These are phyloP conservation scores for Crossocerus cetratus DNA, from an alignment of 2,888 invertebrate genomes.

Conservation along the genomic window DNA sequence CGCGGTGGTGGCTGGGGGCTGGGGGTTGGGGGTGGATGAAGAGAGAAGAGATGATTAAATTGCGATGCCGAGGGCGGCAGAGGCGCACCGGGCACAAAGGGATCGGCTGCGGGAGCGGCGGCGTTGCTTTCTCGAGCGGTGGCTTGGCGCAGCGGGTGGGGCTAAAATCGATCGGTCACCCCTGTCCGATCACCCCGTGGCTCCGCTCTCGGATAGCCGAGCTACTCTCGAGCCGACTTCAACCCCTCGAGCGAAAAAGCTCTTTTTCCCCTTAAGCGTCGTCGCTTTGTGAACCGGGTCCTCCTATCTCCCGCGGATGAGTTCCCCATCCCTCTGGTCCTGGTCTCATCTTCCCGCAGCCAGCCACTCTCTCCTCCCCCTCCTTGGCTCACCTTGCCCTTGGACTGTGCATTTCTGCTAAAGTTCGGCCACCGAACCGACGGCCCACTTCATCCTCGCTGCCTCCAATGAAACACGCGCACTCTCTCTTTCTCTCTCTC, in stretches of 20 bases:
- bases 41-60: slow-evolving; percentile 1
- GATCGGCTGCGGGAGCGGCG: slow-evolving; percentile 62
- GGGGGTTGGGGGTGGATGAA: not conserved
- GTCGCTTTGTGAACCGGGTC: slow-evolving; percentile 38
- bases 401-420: slow-evolving; percentile 41
- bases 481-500: not conserved
- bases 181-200: slow-evolving; percentile 15
- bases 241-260: slow-evolving; percentile 48
- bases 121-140: slow-evolving; percentile 56
- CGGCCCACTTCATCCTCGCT: slow-evolving; percentile 26
- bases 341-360: not conserved
- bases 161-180: slow-evolving; percentile 51
- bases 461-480: not conserved
- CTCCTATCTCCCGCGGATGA: not conserved
- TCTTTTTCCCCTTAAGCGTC: slow-evolving; percentile 50
- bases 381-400: slow-evolving; percentile 42
- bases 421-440: not conserved
- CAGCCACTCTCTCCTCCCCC: not conserved
- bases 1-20: too few species aligned
- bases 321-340: not conserved
- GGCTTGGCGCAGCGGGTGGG: slow-evolving; percentile 34
- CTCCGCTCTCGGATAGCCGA: slow-evolving; percentile 45
- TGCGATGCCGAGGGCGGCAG: slow-evolving; percentile 18
- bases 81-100: slow-evolving; percentile 38
- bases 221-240: slow-evolving; percentile 42